A percentile compares a stretch with the other conserved stretches of the same genome.
phyloP scores from a whole-genome alignment of 2,797 vertebrate species.

The Staurois parvus region DNA sequence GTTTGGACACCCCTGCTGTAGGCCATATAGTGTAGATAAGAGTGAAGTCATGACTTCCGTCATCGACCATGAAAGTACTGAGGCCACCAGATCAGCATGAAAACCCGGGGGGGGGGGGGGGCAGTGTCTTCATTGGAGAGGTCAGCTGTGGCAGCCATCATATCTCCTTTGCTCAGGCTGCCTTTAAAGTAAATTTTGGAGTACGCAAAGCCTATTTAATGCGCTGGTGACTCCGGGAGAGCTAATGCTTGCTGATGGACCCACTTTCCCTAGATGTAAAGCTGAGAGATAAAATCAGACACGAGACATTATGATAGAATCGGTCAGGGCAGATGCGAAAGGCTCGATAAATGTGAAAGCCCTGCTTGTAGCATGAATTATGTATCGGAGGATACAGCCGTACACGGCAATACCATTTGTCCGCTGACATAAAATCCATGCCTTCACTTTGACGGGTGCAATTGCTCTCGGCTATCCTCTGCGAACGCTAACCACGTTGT shows the following conservation, averaged over 20 bases:
- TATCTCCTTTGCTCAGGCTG: neutral
- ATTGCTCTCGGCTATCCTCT: neutral
- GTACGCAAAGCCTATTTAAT: neutral
- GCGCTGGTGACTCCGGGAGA: neutral
- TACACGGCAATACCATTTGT: slow-evolving; percentile 33
- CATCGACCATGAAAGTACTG: neutral
- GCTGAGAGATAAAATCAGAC: neutral
- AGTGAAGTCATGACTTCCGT: neutral
- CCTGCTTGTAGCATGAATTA: slow-evolving; percentile 39
- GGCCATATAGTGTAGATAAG: neutral
- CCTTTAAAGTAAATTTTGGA: neutral
- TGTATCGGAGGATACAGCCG: slow-evolving; percentile 14
- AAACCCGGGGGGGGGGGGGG: too few species aligned
- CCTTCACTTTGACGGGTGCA: slow-evolving; percentile 2
- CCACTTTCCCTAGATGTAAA: neutral
- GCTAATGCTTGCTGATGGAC: neutral
- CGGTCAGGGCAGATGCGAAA: neutral
- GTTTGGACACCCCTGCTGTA: too few species aligned
- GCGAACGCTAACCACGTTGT: neutral
- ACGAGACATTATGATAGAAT: neutral
- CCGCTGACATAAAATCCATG: slow-evolving; percentile 42
- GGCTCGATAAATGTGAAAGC: neutral
- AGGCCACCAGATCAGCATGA: neutral
- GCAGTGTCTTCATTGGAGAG: neutral
- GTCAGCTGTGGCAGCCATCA: neutral